Percentiles rank a stretch among this genome's conserved stretches.
These are phyloP conservation scores for Paramisgurnus dabryanus DNA, from an alignment of 2,113 vertebrate genomes.

Conservation along the genomic window DNA sequence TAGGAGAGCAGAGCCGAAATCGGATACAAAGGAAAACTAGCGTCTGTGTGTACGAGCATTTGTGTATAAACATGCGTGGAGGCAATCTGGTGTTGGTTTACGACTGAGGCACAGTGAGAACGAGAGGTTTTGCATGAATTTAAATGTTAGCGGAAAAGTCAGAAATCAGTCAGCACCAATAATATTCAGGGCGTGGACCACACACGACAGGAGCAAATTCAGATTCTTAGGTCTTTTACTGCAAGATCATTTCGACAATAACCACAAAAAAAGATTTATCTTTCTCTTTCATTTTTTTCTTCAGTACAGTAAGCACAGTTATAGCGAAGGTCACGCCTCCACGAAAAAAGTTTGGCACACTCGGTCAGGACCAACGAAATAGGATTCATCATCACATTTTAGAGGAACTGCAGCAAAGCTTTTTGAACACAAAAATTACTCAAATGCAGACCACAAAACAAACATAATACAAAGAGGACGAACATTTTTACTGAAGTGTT, in stretches of 20 bases:
- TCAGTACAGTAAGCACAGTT: conserved; percentile 73
- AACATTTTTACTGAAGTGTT: conserved; percentile 72
- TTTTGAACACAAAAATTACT: conserved; percentile 76
- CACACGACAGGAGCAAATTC: conserved; percentile 56
- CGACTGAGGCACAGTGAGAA: conserved; percentile 65
- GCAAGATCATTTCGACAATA: conserved; percentile 63
- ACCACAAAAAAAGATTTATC: conserved; percentile 61
- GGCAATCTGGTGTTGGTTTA: conserved; percentile 63
- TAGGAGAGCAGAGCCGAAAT: conserved; percentile 28
- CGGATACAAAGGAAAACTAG: background rate
- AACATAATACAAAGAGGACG: conserved; percentile 65
- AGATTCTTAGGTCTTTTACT: conserved; percentile 45
- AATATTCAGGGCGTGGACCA: conserved; percentile 61
- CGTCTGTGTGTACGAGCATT: background rate
- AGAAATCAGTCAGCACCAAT: conserved; percentile 66
- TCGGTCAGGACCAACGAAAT: conserved; percentile 72
- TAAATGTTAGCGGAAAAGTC: conserved; percentile 40
- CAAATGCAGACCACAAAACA: conserved; percentile 46
- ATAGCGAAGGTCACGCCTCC: conserved; percentile 74
- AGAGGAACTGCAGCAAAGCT: conserved; percentile 66
- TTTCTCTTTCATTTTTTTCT: conserved; percentile 32
- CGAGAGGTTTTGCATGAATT: conserved; percentile 49
- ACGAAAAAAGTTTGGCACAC: conserved; percentile 80
- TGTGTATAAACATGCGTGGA: conserved; percentile 41
- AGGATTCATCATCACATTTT: conserved; percentile 72